Evolutionary conservation across 1,140 invertebrate genomes (phyloP), one percentile per base, ranked within the genome.

Genomic region (Cyrtorhinus lividipennis): DNA sequence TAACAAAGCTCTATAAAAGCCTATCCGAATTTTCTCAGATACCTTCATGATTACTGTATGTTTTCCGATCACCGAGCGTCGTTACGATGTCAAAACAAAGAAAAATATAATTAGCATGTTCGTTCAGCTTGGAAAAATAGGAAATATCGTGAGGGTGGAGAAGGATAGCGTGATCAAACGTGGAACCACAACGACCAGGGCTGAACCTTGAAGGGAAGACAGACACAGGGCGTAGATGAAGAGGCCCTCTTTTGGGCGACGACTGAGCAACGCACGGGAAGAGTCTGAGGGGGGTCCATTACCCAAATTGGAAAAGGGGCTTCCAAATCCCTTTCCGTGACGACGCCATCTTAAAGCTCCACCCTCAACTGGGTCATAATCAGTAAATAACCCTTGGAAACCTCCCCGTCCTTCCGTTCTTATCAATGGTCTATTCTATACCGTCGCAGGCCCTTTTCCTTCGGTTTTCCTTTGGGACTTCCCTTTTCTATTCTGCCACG

Each of bases 321-420:
- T 53, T 53, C 48, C 48, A 53, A 53, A 53, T 53, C 48, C 48
- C 48, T 53, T 53, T 53, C 5, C 48, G 48, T 53, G 48, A 53
- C 48, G 48, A 53, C 48, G 48, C 48, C 48, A 53, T 53, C 48
- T 53, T 53, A 53, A 20, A 20, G 48, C 18, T 53, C 48, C 48
- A 53, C 48, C 48, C 48, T 53, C 48, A 53, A 53, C 48, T 53
- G 48, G 48, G 48, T 53, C 48, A 53, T 53, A 53, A 53, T 53
- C 48, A 53, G 48, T 53, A 53, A 53, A 53, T 53, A 53, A 53
- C 48, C 18, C 20, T 20, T 53, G 5, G 48, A 53, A 53, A 10
- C 48, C 48, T 53, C 20, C 8, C 48, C 5, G 30, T 38, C 30
- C 15, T 15, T 38, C 30, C n/a, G n/a, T 38, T 38, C 15, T 38